Base-by-base conservation (phyloP, 2,797 vertebrate species). In the Chloroceryle inda region DNA sequence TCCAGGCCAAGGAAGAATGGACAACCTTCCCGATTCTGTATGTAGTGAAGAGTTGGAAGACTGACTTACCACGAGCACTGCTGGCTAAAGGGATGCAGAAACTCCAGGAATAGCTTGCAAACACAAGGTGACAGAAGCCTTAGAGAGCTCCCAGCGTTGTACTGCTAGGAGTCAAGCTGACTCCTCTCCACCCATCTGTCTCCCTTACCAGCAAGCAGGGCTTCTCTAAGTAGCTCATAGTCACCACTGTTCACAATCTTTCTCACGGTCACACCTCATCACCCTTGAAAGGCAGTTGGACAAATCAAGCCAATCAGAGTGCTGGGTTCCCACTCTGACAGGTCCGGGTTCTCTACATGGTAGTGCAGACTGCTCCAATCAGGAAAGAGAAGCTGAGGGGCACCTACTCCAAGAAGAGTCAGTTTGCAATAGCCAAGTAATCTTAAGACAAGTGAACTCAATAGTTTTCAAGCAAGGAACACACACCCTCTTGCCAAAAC, bases 111-210 rank as follows among this genome's bases (percentile, higher is more conserved):
- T 1, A 58, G 16, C 37, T 44, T 31, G 37, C 56, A 69, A 64
- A 33, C 21, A 18, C 23, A 40, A 37, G 26, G 45, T 11, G 17
- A 45, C 0, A n/a, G 8, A 4, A 77, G 7, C 14, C 85, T 11
- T 5, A 19, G 59, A 72, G 33, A 63, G 21, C 18, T n/a, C 13
- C 58, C 62, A 49, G 4, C 23, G 2, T 22, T 9, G 26, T 22
- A 14, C 2, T 13, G 6, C 38, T 17, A 10, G 62, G 3, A 44
- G 11, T 15, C 42, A 75, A 40, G 18, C 1, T 4, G 3, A 16
- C 5, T n/a, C 40, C 5, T 8, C 4, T 2, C 17, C 12, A 3
- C 1, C 0, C 20, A 14, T 7, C 23, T 9, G 0, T 14, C 24
- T 20, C 29, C 29, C 22, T 44, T 17, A 35, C 4, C 9, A 23